A percentile compares a stretch with the other conserved stretches of the same genome.
These are phyloP conservation scores for Hirudo medicinalis DNA, from an alignment of 1,140 invertebrate genomes.

Conservation along the genomic window DNA sequence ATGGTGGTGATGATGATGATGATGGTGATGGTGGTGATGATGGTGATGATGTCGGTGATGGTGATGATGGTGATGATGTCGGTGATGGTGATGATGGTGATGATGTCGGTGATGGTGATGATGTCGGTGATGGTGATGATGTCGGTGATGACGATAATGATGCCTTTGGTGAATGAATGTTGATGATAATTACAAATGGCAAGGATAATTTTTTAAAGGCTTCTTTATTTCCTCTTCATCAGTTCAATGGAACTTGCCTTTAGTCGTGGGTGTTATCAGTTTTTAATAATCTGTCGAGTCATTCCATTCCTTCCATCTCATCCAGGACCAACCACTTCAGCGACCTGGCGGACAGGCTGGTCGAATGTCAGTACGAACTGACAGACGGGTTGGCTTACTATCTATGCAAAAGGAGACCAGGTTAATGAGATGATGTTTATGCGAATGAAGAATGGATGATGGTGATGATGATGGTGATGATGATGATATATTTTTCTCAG, in stretches of 20 bases:
- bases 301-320: neutral
- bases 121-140: neutral
- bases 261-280: too few relatives aligned
- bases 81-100: neutral
- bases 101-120: neutral
- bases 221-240: too few relatives aligned
- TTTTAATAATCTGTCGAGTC: too few relatives aligned
- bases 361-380: constrained; percentile 82
- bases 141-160: neutral
- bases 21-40: neutral
- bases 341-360: constrained; percentile 68
- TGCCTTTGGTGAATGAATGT: neutral
- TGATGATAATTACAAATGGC: too few relatives aligned
- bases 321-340: constrained; percentile 60
- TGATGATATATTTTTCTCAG: neutral
- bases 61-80: neutral
- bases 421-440: constrained; percentile 23
- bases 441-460: too few relatives aligned
- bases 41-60: neutral
- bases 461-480: neutral
- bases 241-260: too few relatives aligned
- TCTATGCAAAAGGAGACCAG: constrained; percentile 69
- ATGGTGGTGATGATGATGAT: neutral
- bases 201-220: too few relatives aligned
- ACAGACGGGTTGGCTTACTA: constrained; percentile 81